These are phyloP conservation scores for Opisthocomus hoazin DNA, from an alignment of 2,113 vertebrate species.

Conservation along the genomic window DNA sequence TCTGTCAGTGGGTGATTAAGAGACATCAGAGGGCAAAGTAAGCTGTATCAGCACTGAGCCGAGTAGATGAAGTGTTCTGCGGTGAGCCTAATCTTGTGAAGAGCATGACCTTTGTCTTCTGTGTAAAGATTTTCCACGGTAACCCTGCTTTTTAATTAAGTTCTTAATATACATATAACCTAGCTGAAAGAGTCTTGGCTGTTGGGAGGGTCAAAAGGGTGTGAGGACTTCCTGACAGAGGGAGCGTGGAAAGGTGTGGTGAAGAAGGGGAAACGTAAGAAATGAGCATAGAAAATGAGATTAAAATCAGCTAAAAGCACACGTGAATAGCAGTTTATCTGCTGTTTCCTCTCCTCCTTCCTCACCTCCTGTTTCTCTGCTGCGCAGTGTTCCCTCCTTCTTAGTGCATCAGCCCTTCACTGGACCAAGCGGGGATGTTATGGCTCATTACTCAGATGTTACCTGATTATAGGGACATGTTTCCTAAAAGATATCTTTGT, in stretches of 20 bases:
- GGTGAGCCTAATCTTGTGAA: conserved; percentile 38
- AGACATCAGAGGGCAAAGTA: conserved; percentile 38
- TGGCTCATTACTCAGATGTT: conserved; percentile 21
- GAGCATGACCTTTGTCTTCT: conserved; percentile 9
- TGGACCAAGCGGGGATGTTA: background rate
- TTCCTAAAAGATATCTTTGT: background rate
- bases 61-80: conserved; percentile 33
- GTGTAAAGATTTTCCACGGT: background rate
- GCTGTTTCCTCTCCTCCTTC: background rate
- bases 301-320: conserved; percentile 30
- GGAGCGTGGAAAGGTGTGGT: background rate
- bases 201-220: background rate
- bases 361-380: background rate
- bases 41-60: conserved; percentile 26
- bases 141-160: background rate
- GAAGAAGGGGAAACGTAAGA: background rate
- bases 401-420: background rate
- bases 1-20: conserved; percentile 54
- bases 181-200: background rate
- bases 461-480: background rate
- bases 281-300: conserved; percentile 12
- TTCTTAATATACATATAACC: conserved; percentile 1
- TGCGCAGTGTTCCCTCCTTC: background rate
- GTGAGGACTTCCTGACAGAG: background rate
- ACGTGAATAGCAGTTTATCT: background rate